Evolutionary conservation across 2,888 invertebrate species (phyloP).

Genomic region (Carcina quercana): DNA sequence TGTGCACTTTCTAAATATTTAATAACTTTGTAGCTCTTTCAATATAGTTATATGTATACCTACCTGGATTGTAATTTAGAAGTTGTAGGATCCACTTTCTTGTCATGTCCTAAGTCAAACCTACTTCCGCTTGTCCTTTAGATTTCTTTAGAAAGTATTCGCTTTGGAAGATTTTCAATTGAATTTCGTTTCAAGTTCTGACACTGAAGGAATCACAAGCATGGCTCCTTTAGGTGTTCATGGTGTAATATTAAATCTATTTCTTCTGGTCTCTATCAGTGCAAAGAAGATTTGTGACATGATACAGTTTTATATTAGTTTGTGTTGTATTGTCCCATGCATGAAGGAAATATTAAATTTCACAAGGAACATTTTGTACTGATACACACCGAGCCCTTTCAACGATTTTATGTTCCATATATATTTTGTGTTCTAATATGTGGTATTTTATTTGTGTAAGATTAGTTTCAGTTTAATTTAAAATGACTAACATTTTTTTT

Average conservation of each 20-base stretch:
- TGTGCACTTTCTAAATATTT: neutral
- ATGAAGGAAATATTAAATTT: slow-evolving; percentile 34
- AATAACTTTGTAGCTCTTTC: neutral
- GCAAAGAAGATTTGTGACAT: slow-evolving; percentile 6
- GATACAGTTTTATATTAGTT: slow-evolving; percentile 30
- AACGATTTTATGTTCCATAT: slow-evolving; percentile 41
- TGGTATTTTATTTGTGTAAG: slow-evolving; percentile 42
- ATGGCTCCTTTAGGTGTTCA: neutral
- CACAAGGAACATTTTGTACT: slow-evolving; percentile 39
- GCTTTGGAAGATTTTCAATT: neutral
- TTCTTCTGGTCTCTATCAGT: neutral
- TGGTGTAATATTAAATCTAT: neutral
- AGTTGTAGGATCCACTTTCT: neutral
- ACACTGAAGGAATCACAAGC: neutral
- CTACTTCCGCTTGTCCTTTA: neutral
- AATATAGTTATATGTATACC: neutral
- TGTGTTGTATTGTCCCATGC: slow-evolving; percentile 64
- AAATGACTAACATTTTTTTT: slow-evolving; percentile 54
- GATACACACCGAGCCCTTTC: slow-evolving; percentile 44
- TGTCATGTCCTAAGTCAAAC: neutral
- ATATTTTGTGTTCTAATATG: slow-evolving; percentile 28
- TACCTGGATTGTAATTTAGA: neutral
- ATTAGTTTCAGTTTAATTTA: slow-evolving; percentile 59
- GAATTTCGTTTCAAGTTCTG: neutral
- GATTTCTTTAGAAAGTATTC: neutral